Evolutionary conservation across 2,888 invertebrate species (phyloP).

Genomic region (Crossocerus cetratus): DNA sequence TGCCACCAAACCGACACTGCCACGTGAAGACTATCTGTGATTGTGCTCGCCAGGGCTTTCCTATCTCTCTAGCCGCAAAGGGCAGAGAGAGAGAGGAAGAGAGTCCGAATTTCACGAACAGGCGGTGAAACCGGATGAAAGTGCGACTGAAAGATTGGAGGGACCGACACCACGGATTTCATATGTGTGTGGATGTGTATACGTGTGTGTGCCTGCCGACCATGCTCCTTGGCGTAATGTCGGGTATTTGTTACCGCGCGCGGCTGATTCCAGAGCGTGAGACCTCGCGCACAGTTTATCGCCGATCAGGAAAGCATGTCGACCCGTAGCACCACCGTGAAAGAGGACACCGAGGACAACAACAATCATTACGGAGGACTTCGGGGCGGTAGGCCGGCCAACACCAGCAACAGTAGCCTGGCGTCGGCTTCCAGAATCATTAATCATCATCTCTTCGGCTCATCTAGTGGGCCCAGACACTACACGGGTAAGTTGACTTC

Average conservation of each 20-base stretch:
- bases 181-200: constrained; percentile 6
- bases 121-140: not conserved
- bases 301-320: constrained; percentile 66
- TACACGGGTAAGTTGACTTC: constrained; percentile 66
- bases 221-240: not conserved
- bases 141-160: not conserved
- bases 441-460: constrained; percentile 86
- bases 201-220: constrained; percentile 15
- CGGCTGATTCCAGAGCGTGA: constrained; percentile 66
- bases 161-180: not conserved
- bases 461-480: constrained; percentile 77
- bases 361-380: constrained; percentile 77
- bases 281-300: constrained; percentile 66
- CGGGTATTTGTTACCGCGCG: constrained; percentile 34
- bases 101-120: not conserved
- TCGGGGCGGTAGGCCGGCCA: constrained; percentile 77
- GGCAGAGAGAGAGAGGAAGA: not conserved
- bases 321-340: constrained; percentile 43
- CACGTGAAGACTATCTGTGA: too few relatives aligned
- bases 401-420: constrained; percentile 82
- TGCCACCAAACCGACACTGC: too few relatives aligned
- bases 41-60: too few relatives aligned
- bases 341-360: constrained; percentile 65
- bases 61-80: not conserved
- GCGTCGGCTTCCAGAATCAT: constrained; percentile 85